phyloP scores from a whole-genome alignment of 2,797 vertebrate species.

The Amphiprion clarkii region DNA sequence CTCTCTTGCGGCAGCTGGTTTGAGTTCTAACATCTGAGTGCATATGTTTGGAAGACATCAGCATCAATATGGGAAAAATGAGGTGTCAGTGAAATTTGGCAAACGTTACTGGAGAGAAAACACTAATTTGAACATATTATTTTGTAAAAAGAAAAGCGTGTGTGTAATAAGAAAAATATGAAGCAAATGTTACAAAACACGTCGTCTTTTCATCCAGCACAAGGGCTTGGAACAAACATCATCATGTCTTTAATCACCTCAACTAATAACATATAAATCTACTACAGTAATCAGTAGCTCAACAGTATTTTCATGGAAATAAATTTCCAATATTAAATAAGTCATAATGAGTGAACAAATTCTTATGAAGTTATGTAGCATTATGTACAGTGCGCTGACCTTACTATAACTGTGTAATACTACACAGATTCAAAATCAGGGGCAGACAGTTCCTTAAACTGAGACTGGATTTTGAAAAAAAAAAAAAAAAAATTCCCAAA shows the following conservation, averaged over 20 bases:
- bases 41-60: conserved; percentile 13
- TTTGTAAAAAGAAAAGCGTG: neutral
- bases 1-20: conserved; percentile 20
- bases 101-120: neutral
- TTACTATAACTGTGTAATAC: neutral
- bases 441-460: no score
- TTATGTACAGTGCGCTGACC: neutral
- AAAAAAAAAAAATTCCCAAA: neutral
- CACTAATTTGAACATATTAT: conserved; percentile 9
- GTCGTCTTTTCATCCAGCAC: neutral
- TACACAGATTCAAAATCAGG: no score
- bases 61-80: neutral
- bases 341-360: neutral
- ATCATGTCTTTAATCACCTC: conserved; percentile 13
- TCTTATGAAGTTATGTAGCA: neutral
- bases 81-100: neutral
- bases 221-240: neutral
- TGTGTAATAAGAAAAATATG: neutral
- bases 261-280: conserved; percentile 5
- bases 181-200: neutral
- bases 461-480: neutral
- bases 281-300: neutral
- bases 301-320: conserved; percentile 1
- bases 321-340: conserved; percentile 13
- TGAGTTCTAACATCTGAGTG: conserved; percentile 15